Evolutionary conservation across 2,888 invertebrate species (phyloP), one percentile per base, ranked within the genome.

Genomic region (Leptinotarsa rubiginosa): DNA sequence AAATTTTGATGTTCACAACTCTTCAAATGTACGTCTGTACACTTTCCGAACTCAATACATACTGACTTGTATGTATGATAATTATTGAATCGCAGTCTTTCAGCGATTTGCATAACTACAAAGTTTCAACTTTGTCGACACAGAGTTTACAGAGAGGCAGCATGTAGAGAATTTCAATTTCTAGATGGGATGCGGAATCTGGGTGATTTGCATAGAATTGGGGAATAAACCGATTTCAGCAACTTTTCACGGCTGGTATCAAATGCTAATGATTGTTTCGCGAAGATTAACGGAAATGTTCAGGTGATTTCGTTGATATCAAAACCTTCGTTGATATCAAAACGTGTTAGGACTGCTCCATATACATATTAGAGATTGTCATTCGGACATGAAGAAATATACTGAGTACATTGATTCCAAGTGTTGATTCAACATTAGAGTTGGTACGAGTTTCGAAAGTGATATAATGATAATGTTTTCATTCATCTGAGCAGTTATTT

Each of bases 31-130:
- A 7, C 31, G 31, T 31, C 31, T 31, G 31, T 31, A 7, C 31
- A 31, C 31, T 31, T 7, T 31, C 7, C 31, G 31, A 31, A 31
- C 31, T 31, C 31, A 31, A 31, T 31, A 7, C 31, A 31, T 7
- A 31, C 1, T 31, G 31, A 41, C 10, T 12, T 41, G 41, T 12
- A 15, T 56, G 25, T 56, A 56, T 20, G 12, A 13, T 16, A 52
- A 16, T 16, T 52, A 52, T 18, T 18, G 18, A 52, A 18, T 13
- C 52, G 18, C 52, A 18, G 52, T 7, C 4, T 15, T 20, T 13
- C 13, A 22, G 15, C 56, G 25, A 73, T 73, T 70, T 73, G 73
- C 73, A 73, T 73, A 73, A 70, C 73, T 50, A 70, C 70, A 59
- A 22, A 65, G 70, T 52, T 49, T 49, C 49, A 66, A 65, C 62